Conservation (phyloP, 1,140 invertebrate genomes). For the Aphelinus atriplicis region DNA sequence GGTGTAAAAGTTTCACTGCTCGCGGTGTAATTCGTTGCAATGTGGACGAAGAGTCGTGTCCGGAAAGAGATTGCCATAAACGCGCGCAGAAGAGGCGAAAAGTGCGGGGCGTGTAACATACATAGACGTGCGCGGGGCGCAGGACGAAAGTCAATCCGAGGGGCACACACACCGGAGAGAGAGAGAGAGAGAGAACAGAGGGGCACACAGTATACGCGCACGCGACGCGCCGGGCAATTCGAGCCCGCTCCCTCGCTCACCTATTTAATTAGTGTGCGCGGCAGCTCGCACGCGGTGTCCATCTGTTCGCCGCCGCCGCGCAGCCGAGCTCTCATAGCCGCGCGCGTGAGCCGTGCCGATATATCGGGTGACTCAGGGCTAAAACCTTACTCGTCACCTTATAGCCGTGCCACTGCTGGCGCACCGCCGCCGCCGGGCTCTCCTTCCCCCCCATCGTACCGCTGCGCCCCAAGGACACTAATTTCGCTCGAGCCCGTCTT, state of each 20-base stretch:
- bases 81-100: no score
- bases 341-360: constrained; percentile 11
- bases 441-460: no score
- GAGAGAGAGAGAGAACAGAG: not conserved
- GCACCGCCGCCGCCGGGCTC: not conserved
- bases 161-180: not conserved
- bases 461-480: not conserved
- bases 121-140: not conserved
- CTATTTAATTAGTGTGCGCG: constrained; percentile 22
- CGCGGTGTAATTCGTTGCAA: no score
- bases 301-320: constrained; percentile 37
- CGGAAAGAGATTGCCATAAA: no score
- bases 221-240: not conserved
- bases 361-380: constrained; percentile 43
- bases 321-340: not conserved
- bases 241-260: not conserved
- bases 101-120: no score
- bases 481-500: not conserved
- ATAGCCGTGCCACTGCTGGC: not conserved
- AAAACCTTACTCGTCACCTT: constrained; percentile 40
- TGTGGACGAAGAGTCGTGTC: no score
- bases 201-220: not conserved
- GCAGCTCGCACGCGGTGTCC: constrained; percentile 39
- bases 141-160: constrained; percentile 8
- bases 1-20: no score